A percentile compares a stretch with the other conserved stretches of the same genome.
These are phyloP conservation scores for Otis tarda DNA, from an alignment of 2,113 vertebrate species.

Conservation along the genomic window DNA sequence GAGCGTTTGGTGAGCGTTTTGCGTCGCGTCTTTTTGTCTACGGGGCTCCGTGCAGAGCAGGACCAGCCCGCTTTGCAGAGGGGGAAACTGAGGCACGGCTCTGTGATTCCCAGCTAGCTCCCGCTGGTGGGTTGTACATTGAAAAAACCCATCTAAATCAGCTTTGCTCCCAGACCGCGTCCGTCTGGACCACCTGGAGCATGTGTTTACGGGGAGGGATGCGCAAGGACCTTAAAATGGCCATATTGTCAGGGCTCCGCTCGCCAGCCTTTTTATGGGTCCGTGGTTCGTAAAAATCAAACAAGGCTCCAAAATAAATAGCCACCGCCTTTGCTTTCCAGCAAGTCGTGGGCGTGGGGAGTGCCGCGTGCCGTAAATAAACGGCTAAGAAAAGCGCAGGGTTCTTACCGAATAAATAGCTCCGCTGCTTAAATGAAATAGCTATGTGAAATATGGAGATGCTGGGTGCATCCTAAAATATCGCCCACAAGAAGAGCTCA, in stretches of 20 bases:
- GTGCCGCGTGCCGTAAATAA: not conserved
- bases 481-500: not conserved
- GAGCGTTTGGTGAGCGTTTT: not conserved
- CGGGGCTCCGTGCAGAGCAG: not conserved
- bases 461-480: not conserved
- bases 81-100: not conserved
- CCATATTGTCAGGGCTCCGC: not conserved
- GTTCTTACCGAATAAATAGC: not conserved
- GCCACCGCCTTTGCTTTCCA: not conserved
- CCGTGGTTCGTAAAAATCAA: not conserved
- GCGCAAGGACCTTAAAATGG: not conserved
- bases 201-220: not conserved
- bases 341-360: not conserved
- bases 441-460: not conserved
- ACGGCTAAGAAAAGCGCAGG: not conserved
- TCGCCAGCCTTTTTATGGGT: not conserved
- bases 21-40: rapidly evolving
- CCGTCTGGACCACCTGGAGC: rapidly evolving
- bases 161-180: not conserved
- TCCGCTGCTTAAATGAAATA: not conserved
- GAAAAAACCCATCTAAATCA: not conserved
- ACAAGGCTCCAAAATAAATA: not conserved
- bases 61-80: not conserved
- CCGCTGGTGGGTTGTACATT: rapidly evolving
- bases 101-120: not conserved